phyloP scores from a whole-genome alignment of 2,797 vertebrate genomes.

The Acanthurus leucopareius region DNA sequence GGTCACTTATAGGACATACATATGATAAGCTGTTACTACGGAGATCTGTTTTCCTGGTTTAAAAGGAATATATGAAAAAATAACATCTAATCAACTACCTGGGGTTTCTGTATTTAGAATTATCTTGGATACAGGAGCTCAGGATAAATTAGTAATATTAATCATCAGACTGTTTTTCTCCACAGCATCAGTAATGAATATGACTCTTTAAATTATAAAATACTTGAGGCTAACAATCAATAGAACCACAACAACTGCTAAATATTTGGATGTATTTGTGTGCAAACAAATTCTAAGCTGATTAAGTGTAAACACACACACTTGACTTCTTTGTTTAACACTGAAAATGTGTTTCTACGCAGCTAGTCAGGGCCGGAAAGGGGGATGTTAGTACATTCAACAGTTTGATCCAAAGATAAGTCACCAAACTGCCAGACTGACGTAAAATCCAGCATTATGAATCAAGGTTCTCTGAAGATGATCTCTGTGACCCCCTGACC shows the following conservation, averaged over 20 bases:
- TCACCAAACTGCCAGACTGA: not conserved
- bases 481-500: not conserved
- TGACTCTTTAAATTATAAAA: slow-evolving; percentile 18
- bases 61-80: not conserved
- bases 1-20: slow-evolving; percentile 1
- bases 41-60: not conserved
- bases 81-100: not conserved
- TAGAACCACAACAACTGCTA: not conserved
- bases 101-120: not conserved
- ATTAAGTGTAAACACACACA: not conserved
- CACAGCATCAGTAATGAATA: not conserved
- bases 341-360: not conserved
- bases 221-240: not conserved
- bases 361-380: not conserved
- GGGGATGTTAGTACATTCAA: not conserved
- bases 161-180: not conserved
- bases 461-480: not conserved
- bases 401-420: not conserved
- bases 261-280: not conserved
- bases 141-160: not conserved
- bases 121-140: not conserved
- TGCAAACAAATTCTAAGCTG: not conserved
- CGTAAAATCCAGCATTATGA: not conserved
- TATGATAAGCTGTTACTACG: not conserved
- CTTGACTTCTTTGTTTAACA: not conserved